These are phyloP conservation scores for Drosophila pachea DNA, from an alignment of 1,140 invertebrate species.

Conservation along the genomic window DNA sequence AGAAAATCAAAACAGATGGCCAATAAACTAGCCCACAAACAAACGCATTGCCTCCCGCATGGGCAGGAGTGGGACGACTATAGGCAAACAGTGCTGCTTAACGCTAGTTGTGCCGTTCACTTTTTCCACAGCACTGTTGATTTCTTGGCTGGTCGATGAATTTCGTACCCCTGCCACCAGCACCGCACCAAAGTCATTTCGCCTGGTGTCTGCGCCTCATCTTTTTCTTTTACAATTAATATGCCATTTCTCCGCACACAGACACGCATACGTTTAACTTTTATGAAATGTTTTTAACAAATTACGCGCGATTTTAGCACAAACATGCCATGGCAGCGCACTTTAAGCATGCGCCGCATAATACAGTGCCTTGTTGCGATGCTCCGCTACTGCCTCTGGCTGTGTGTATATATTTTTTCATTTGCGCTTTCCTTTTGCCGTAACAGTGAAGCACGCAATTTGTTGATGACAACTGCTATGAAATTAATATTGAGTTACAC, in stretches of 20 bases:
- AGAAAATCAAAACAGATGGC: constrained; percentile 74
- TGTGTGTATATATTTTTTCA: constrained; percentile 54
- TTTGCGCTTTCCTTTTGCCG: constrained; percentile 52
- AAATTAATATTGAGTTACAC: constrained; percentile 5
- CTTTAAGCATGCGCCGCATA: constrained; percentile 30
- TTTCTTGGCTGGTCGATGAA: constrained; percentile 41
- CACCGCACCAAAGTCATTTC: constrained; percentile 11
- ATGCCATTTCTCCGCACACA: constrained; percentile 17
- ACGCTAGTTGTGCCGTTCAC: constrained; percentile 41
- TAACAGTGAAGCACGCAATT: constrained; percentile 47
- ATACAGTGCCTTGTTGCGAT: constrained; percentile 9
- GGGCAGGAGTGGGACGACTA: constrained; percentile 40
- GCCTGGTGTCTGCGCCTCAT: constrained; percentile 45
- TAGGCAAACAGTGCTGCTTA: constrained; percentile 37
- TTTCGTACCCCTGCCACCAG: constrained; percentile 16
- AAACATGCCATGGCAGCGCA: constrained; percentile 8
- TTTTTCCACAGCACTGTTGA: constrained; percentile 50
- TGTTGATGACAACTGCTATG: constrained; percentile 29
- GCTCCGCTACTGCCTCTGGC: constrained; percentile 30
- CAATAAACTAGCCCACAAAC: constrained; percentile 49
- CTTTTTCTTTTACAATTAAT: constrained; percentile 30
- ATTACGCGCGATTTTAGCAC: constrained; percentile 18
- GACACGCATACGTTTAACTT: constrained; percentile 5
- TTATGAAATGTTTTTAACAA: constrained; percentile 11
- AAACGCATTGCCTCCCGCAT: constrained; percentile 31